These are phyloP conservation scores for Xenentodon cancila DNA, from an alignment of 2,797 vertebrate genomes.

Conservation along the genomic window DNA sequence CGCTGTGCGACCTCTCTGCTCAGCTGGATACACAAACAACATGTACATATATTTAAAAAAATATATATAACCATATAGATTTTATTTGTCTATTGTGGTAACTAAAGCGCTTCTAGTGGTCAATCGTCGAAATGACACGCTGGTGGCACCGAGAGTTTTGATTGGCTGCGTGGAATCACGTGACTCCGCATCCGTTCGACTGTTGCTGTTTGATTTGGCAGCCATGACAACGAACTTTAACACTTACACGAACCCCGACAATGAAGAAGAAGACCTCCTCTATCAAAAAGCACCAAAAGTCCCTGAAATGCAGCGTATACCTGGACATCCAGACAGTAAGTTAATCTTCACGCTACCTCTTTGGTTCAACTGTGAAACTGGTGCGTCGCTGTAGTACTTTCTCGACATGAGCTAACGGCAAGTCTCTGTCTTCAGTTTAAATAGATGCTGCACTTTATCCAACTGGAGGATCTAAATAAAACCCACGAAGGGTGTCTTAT, in stretches of 20 bases:
- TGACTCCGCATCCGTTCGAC: slow-evolving; percentile 74
- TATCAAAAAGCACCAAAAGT: slow-evolving; percentile 49
- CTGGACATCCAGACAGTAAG: slow-evolving; percentile 79
- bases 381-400: background rate
- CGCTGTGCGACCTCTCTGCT: too few relatives aligned
- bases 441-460: too few relatives aligned
- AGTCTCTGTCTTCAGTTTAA: too few relatives aligned
- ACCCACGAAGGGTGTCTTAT: too few relatives aligned
- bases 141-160: background rate
- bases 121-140: too few relatives aligned
- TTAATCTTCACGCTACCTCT: slow-evolving; percentile 26
- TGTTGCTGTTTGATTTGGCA: slow-evolving; percentile 43
- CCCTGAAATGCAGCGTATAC: slow-evolving; percentile 76
- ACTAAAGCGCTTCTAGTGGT: too few relatives aligned
- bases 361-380: background rate
- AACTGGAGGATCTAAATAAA: too few relatives aligned
- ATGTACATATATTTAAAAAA: too few relatives aligned
- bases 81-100: too few relatives aligned
- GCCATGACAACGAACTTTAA: slow-evolving; percentile 75
- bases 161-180: slow-evolving; percentile 70
- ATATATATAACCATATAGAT: too few relatives aligned
- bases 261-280: slow-evolving; percentile 33
- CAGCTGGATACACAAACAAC: too few relatives aligned
- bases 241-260: slow-evolving; percentile 58
- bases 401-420: slow-evolving; percentile 16